Evolutionary conservation across 2,888 invertebrate genomes (phyloP).

Genomic region (Andrena bicolor): DNA sequence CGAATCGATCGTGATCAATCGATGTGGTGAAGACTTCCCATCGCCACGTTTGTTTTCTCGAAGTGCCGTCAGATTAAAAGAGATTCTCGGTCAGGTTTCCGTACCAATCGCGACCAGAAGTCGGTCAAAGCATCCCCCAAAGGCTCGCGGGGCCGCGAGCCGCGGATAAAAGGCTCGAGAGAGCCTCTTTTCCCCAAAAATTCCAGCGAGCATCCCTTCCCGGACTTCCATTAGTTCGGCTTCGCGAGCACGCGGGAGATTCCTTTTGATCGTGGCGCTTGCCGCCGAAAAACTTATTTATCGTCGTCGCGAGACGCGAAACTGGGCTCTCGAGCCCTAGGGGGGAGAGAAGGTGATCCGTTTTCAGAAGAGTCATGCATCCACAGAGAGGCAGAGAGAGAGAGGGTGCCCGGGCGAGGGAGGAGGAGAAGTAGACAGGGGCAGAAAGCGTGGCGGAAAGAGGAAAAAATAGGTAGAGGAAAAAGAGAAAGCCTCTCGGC

Average conservation of each 20-base stretch:
- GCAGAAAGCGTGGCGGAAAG: background rate
- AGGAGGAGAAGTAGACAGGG: background rate
- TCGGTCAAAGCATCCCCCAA: conserved; percentile 8
- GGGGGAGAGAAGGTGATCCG: conserved; percentile 31
- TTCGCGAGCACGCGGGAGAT: background rate
- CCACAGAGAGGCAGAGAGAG: background rate
- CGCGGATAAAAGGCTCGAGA: background rate
- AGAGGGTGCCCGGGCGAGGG: background rate
- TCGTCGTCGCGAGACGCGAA: conserved; percentile 14
- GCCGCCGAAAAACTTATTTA: conserved; percentile 44
- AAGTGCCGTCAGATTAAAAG: background rate
- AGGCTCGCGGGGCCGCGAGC: background rate
- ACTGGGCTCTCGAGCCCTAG: conserved; percentile 10
- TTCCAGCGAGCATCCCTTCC: background rate
- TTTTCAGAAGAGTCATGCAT: conserved; percentile 39
- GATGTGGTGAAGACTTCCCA: background rate
- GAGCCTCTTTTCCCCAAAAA: background rate
- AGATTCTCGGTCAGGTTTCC: background rate
- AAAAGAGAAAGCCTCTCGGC: conserved; percentile 53
- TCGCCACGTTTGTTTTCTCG: conserved; percentile 6
- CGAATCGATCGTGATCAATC: conserved; percentile 40
- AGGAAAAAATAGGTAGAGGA: conserved; percentile 25
- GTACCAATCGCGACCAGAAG: background rate
- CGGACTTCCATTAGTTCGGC: conserved; percentile 9
- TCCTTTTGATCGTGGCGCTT: conserved; percentile 39